These are phyloP conservation scores for Porphyrio hochstetteri DNA, from an alignment of 2,113 vertebrate genomes.

Conservation along the genomic window DNA sequence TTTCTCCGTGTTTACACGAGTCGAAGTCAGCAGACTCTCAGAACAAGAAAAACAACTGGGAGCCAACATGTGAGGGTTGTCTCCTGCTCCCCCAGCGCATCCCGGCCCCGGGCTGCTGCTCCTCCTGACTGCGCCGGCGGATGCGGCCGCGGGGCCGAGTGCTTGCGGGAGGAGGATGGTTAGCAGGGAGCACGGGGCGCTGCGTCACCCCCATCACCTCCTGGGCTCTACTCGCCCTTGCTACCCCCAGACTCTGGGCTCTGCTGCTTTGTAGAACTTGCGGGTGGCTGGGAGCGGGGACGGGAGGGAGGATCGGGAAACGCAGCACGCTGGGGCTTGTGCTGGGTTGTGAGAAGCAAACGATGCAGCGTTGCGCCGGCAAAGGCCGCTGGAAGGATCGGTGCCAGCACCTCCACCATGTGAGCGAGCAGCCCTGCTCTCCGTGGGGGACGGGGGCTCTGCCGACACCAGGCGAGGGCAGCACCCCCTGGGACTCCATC, in stretches of 20 bases:
- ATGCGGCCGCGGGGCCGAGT: neutral
- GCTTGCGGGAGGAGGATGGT: neutral
- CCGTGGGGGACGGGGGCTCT: neutral
- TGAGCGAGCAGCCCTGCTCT: neutral
- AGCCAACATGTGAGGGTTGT: conserved; percentile 26
- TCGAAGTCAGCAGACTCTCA: conserved; percentile 67
- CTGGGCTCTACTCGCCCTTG: neutral
- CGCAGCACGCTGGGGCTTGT: accelerated
- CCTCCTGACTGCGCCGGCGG: neutral
- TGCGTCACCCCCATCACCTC: neutral
- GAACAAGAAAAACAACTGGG: conserved; percentile 39
- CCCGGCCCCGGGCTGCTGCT: neutral
- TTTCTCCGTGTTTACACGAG: conserved; percentile 74
- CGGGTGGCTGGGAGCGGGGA: accelerated
- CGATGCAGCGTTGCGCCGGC: accelerated
- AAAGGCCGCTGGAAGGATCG: accelerated
- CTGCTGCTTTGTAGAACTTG: accelerated
- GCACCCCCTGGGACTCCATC: accelerated
- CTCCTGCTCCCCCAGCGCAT: conserved; percentile 23
- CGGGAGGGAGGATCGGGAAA: accelerated
- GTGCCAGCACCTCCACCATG: neutral
- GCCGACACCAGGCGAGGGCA: accelerated
- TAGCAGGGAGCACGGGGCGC: accelerated
- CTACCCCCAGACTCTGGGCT: accelerated
- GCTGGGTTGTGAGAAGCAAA: accelerated